A percentile compares a stretch with the other conserved stretches of the same genome.
These are phyloP conservation scores for Pyrrhia umbra DNA, from an alignment of 2,888 invertebrate genomes.

Conservation along the genomic window DNA sequence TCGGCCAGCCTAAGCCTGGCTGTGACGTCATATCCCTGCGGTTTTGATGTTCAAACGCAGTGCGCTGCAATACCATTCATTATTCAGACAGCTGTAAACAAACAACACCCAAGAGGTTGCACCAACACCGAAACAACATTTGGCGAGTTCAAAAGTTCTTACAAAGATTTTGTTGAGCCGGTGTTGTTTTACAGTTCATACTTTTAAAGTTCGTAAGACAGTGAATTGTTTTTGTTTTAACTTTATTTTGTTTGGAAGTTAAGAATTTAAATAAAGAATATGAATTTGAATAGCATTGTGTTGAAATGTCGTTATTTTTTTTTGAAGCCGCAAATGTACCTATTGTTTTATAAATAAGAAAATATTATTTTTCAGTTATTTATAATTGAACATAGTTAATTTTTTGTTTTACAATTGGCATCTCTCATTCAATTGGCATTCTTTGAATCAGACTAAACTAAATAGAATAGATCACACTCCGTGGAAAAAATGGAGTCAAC, in stretches of 20 bases:
- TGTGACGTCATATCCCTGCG: conserved; percentile 38
- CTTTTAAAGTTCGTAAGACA: conserved; percentile 45
- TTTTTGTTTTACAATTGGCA: too few species aligned
- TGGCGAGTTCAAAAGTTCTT: conserved; percentile 33
- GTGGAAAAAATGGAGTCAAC: too few species aligned
- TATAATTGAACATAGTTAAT: too few species aligned
- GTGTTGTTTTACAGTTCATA: conserved; percentile 39
- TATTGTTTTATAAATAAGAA: too few species aligned
- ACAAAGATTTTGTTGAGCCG: conserved; percentile 40
- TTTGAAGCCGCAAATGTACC: conserved; percentile 32
- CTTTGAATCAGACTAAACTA: too few species aligned
- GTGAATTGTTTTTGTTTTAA: conserved; percentile 44
- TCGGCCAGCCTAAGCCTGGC: conserved; percentile 14
- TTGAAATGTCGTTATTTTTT: conserved; percentile 41
- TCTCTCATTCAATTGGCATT: too few species aligned
- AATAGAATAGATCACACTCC: too few species aligned
- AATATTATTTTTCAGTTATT: conserved; percentile 12
- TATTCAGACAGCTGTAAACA: conserved; percentile 54
- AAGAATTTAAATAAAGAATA: conserved; percentile 27
- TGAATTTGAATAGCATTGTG: conserved; percentile 38
- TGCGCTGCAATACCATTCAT: conserved; percentile 57
- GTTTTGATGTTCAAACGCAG: conserved; percentile 46
- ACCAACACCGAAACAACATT: conserved; percentile 45
- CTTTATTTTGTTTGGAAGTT: conserved; percentile 40
- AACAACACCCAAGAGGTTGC: conserved; percentile 55